A percentile compares a stretch with the other conserved stretches of the same genome.
These are phyloP conservation scores for Adoxophyes honmai DNA, from an alignment of 1,140 invertebrate species.

Conservation along the genomic window DNA sequence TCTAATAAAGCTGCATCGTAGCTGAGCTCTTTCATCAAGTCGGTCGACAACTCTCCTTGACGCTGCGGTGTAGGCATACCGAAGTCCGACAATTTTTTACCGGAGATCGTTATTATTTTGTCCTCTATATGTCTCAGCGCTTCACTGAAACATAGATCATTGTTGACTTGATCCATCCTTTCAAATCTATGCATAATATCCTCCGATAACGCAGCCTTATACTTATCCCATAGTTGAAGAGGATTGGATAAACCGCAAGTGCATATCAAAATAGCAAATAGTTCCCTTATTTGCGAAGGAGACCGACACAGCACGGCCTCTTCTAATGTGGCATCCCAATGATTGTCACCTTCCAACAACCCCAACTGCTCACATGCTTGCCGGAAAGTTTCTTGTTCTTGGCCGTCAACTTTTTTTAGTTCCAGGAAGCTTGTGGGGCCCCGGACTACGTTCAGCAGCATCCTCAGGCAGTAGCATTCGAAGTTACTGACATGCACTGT, in stretches of 20 bases:
- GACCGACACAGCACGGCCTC: constrained; percentile 33
- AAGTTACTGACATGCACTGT: constrained; percentile 35
- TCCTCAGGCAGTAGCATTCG: constrained; percentile 38
- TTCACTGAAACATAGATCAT: constrained; percentile 36
- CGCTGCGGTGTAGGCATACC: no score
- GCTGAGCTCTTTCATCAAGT: no score
- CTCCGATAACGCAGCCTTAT: no score
- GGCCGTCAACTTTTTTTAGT: constrained; percentile 26
- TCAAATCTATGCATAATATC: no score
- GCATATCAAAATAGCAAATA: constrained; percentile 27
- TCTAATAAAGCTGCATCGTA: constrained; percentile 25
- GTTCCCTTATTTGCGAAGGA: no score
- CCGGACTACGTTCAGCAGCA: constrained; percentile 30
- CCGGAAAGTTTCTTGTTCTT: constrained; percentile 28
- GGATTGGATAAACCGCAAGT: constrained; percentile 39
- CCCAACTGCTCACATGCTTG: constrained; percentile 28
- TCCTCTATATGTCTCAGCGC: constrained; percentile 29
- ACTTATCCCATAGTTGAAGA: no score
- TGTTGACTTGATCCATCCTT: constrained; percentile 26
- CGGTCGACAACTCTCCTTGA: no score
- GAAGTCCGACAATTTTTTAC: no score
- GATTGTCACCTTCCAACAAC: constrained; percentile 37
- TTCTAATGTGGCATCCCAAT: constrained; percentile 38
- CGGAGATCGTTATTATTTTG: no score
- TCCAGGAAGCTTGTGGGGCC: constrained; percentile 32